A percentile compares a stretch with the other conserved stretches of the same genome.
These are phyloP conservation scores for Callithrix jacchus DNA, from an alignment of 2,113 vertebrate species.

Conservation along the genomic window DNA sequence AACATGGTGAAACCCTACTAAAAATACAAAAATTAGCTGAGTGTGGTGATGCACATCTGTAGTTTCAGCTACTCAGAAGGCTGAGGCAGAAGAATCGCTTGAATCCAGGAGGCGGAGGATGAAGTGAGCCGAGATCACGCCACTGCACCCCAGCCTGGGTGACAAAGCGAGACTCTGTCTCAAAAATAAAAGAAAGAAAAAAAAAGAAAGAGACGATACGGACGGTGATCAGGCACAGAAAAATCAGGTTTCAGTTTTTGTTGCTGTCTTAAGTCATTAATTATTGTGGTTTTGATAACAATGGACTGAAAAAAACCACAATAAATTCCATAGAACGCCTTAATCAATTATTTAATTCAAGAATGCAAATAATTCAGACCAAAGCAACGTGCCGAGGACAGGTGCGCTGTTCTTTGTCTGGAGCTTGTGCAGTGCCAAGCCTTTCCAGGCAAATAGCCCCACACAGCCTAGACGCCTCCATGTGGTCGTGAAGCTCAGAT, in stretches of 20 bases:
- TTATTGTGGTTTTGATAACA: not conserved
- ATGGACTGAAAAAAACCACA: not conserved
- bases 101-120: too few relatives aligned
- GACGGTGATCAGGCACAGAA: not conserved
- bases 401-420: not conserved
- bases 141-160: too few relatives aligned
- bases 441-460: too few relatives aligned
- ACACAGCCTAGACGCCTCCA: fast-evolving
- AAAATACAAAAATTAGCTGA: too few relatives aligned
- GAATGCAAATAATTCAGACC: not conserved
- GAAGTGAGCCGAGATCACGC: too few relatives aligned
- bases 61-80: too few relatives aligned
- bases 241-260: not conserved
- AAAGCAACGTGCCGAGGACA: not conserved
- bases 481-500: fast-evolving
- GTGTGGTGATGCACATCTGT: too few relatives aligned
- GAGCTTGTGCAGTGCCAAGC: not conserved
- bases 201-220: not conserved
- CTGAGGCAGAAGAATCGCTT: too few relatives aligned
- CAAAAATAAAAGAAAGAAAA: too few relatives aligned
- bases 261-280: not conserved
- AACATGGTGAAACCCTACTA: too few relatives aligned
- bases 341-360: constrained; percentile 4
- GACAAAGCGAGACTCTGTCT: too few relatives aligned
- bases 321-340: not conserved